Evolutionary conservation across 2,797 vertebrate species (phyloP).

Genomic region (Chaetophractus vellerosus): DNA sequence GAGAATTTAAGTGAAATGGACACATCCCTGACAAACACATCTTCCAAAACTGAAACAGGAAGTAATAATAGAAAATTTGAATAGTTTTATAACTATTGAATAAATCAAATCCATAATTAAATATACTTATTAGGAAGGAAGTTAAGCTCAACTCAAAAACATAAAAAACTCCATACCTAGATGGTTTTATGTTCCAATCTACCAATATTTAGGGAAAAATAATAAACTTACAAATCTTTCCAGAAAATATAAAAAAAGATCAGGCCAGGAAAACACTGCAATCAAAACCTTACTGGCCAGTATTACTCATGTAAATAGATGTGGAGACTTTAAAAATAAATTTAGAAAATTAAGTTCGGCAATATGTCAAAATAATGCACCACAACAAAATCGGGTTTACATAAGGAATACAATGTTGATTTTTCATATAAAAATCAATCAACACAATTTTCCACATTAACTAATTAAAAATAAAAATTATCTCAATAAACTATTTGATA

Average conservation of each 20-base stretch:
- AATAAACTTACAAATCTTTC: constrained; percentile 20
- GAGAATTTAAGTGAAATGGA: not conserved
- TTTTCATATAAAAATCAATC: not conserved
- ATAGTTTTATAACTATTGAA: not conserved
- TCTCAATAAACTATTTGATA: not conserved
- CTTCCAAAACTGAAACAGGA: not conserved
- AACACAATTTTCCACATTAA: not conserved
- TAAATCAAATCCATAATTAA: constrained; percentile 37
- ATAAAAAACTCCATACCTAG: not conserved
- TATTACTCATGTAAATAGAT: not conserved
- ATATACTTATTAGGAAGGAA: not conserved
- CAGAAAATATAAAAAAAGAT: not conserved
- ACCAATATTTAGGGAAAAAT: constrained; percentile 17
- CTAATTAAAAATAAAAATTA: not conserved
- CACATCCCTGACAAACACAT: not conserved
- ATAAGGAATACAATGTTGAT: not conserved
- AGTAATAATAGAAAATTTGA: not conserved
- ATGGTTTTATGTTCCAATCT: not conserved
- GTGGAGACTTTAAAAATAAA: not conserved
- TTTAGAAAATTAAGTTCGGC: not conserved
- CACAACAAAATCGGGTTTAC: not conserved
- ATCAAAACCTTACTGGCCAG: not conserved
- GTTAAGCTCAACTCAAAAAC: not conserved
- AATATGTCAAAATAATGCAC: not conserved
- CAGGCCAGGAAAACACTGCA: not conserved